These are phyloP conservation scores for Epicampocera succincta DNA, from an alignment of 2,888 invertebrate species.

Conservation along the genomic window DNA sequence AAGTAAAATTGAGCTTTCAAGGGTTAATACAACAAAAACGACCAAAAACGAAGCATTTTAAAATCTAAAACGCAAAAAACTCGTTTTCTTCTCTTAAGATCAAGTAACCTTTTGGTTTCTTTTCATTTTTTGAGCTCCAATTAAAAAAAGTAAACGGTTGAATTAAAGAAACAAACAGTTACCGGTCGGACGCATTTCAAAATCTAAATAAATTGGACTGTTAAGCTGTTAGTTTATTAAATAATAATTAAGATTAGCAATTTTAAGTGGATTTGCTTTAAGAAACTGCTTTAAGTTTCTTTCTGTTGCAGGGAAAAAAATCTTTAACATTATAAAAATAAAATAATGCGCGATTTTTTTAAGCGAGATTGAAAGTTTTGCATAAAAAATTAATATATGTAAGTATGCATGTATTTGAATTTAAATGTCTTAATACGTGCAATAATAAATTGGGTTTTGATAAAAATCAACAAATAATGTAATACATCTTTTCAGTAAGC, in stretches of 20 bases:
- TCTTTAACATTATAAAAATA: no score
- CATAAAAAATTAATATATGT: no score
- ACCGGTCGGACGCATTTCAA: slow-evolving; percentile 21
- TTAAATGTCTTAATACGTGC: no score
- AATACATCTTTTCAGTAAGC: no score
- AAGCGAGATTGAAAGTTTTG: no score
- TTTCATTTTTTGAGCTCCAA: not conserved
- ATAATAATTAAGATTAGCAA: not conserved
- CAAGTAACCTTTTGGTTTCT: slow-evolving; percentile 40
- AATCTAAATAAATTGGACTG: not conserved
- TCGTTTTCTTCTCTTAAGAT: not conserved
- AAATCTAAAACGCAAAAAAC: not conserved
- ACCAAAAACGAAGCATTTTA: slow-evolving; percentile 14
- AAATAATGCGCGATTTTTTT: no score
- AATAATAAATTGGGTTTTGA: not conserved
- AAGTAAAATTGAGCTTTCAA: no score
- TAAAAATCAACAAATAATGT: no score
- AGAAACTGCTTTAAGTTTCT: no score
- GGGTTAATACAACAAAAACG: not conserved
- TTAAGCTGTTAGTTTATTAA: not conserved
- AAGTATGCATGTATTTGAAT: no score
- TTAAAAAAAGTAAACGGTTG: slow-evolving; percentile 12
- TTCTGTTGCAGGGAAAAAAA: no score
- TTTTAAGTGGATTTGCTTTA: no score
- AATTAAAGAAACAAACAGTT: slow-evolving; percentile 21